Base-by-base conservation (phyloP, 2,797 vertebrate genomes). In the Anolis apletophallus region DNA sequence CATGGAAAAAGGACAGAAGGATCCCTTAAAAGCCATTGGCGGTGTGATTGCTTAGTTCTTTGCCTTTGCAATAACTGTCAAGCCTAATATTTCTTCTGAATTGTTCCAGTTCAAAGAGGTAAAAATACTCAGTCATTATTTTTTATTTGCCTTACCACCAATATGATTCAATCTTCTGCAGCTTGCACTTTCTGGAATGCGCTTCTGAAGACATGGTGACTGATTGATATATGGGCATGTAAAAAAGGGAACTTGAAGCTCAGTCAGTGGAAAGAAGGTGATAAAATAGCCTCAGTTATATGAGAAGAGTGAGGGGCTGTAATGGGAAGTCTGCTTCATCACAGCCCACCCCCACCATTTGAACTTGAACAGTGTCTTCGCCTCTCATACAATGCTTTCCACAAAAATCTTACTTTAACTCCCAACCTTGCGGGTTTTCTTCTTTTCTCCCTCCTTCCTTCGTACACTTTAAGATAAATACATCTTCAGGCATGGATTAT, bases 141-240 rank as follows among this genome's bases (percentile, higher is more conserved):
- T 93, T 91, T 85, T 91, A 88, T 90, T 94, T 91, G 74, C 86
- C 80, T 83, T 86, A 59, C 87, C 85, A 64, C 86, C 91, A 90
- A 84, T 91, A 91, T 88, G 69, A 92, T 88, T 84, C 72, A 86
- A 87, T 88, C 69, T 32, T 81, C 12, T 74, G 54, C 64, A 83
- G 84, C 61, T 90, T 92, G 79, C 69, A 73, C 86, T 89, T 92
- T 89, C 84, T 83, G 67, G 73, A 85, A 82, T 87, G 83, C 80
- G 85, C 77, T 93, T 87, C 88, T 90, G 85, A 94, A 88, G 88
- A 92, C 77, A 83, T 85, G 80, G 46, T 75, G 75, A 74, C 78
- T 91, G 91, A 89, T 87, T 91, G 89, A 90, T 88, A 69, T 86
- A 83, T 92, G 93, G 93, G 93, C 86, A 85, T 69, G 80, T 82